Conservation (phyloP, 2,113 vertebrate genomes). For the Oreochromis spilurus region DNA sequence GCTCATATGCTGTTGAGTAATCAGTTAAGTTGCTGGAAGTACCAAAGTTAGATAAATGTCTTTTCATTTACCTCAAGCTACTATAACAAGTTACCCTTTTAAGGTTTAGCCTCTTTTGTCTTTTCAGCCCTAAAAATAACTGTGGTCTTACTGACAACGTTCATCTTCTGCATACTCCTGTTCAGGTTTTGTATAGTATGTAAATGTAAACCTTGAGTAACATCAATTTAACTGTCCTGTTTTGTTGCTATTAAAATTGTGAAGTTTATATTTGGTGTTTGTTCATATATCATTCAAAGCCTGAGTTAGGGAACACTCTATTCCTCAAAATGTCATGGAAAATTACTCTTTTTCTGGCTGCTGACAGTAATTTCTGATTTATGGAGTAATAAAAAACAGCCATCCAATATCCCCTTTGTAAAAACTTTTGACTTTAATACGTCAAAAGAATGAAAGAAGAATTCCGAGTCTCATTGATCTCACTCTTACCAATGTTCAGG, state of each 20-base stretch:
- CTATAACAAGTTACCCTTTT: background rate
- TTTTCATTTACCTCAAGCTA: background rate
- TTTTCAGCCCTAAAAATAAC: background rate
- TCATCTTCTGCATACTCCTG: background rate
- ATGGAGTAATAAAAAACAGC: background rate
- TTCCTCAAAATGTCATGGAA: background rate
- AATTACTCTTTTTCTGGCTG: background rate
- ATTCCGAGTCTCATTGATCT: background rate
- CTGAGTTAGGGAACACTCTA: background rate
- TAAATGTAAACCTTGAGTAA: background rate
- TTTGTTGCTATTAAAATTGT: background rate
- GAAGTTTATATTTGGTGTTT: background rate
- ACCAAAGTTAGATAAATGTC: background rate
- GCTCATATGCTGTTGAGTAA: background rate
- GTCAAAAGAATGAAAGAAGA: background rate
- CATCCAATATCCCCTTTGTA: background rate
- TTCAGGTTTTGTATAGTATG: background rate
- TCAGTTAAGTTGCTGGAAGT: background rate
- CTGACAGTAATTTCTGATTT: background rate
- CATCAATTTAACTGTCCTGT: background rate
- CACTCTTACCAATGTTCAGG: background rate
- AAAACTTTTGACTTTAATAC: background rate
- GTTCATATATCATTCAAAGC: background rate
- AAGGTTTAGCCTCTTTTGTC: rapidly evolving
- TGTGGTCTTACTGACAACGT: background rate